Percentiles rank a stretch among this genome's conserved stretches.
phyloP scores from a whole-genome alignment of 2,113 vertebrate genomes.

The Peromyscus californicus region DNA sequence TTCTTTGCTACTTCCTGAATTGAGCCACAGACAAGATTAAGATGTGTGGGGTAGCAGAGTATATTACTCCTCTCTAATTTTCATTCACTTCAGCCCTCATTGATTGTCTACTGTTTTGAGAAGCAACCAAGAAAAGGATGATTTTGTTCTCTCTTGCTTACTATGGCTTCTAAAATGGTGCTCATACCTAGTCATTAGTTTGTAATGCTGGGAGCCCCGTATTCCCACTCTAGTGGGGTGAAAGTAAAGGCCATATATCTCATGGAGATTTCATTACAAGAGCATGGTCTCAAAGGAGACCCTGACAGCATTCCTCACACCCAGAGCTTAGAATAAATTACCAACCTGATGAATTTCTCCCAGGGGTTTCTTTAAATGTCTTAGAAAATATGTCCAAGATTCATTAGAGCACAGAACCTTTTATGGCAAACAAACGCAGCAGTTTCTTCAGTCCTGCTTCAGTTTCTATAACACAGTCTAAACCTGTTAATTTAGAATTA shows the following conservation, averaged over 20 bases:
- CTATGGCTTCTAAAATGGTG: neutral
- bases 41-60: no score
- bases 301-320: neutral
- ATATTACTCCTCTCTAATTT: neutral
- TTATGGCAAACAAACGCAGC: neutral
- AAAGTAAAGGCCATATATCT: neutral
- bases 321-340: neutral
- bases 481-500: conserved; percentile 20
- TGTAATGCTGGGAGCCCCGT: neutral
- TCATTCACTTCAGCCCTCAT: neutral
- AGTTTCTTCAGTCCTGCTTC: conserved; percentile 30
- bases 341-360: neutral
- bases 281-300: neutral
- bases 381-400: neutral
- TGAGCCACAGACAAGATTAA: neutral
- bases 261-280: neutral
- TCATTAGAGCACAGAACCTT: neutral
- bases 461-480: conserved; percentile 8
- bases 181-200: neutral
- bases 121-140: neutral
- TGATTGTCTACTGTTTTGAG: neutral
- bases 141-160: neutral
- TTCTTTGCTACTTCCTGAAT: neutral
- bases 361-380: neutral
- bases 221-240: neutral